Evolutionary conservation across 2,888 invertebrate genomes (phyloP).

Genomic region (Leucania comma): DNA sequence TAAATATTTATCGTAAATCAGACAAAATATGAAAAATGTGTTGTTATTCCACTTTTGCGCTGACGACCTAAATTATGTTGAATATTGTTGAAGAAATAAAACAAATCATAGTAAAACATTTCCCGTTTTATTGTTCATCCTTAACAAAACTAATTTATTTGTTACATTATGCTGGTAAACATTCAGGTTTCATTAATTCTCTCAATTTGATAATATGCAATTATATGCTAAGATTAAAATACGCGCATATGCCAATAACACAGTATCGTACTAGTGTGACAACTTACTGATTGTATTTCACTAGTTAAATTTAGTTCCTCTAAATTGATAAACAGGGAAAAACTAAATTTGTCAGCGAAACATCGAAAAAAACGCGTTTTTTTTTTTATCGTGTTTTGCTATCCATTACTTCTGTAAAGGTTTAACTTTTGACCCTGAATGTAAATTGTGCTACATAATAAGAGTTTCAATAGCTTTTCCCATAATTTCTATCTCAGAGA

Average conservation of each 20-base stretch:
- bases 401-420: neutral
- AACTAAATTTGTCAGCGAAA: neutral
- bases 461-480: neutral
- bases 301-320: too few species aligned
- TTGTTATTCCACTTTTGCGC: too few species aligned
- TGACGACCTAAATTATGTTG: too few species aligned
- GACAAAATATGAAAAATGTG: too few species aligned
- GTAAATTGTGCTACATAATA: neutral
- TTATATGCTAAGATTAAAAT: conserved; percentile 59
- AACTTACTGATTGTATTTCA: conserved; percentile 23
- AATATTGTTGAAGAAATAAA: conserved; percentile 70
- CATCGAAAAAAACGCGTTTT: neutral
- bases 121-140: conserved; percentile 82
- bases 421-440: neutral
- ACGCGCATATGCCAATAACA: conserved; percentile 52
- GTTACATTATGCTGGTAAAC: conserved; percentile 86
- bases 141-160: conserved; percentile 83
- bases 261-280: conserved; percentile 23
- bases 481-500: neutral
- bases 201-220: conserved; percentile 67
- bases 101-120: conserved; percentile 77
- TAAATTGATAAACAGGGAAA: neutral
- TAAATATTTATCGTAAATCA: too few species aligned
- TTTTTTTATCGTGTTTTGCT: neutral
- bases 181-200: conserved; percentile 70